Conservation (phyloP, 2,888 invertebrate genomes). For the Hirtodrosophila duncani region DNA sequence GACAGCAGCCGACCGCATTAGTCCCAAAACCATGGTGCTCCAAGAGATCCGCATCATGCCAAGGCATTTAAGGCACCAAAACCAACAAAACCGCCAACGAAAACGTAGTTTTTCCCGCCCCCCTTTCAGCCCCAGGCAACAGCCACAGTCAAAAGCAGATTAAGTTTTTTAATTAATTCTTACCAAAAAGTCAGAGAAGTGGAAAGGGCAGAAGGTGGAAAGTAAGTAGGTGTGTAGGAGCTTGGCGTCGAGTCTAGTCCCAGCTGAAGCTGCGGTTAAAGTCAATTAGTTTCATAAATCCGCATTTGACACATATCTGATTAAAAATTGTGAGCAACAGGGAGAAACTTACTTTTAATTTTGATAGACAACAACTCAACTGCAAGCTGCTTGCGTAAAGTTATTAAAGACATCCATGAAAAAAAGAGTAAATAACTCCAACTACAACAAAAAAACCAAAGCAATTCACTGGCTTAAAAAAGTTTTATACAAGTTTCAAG, state of each 20-base stretch:
- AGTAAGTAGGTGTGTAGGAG: not conserved
- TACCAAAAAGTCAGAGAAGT: not conserved
- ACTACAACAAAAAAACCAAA: too few relatives aligned
- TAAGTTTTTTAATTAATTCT: constrained; percentile 67
- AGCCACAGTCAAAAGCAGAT: constrained; percentile 46
- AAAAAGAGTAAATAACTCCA: not conserved
- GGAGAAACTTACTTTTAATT: too few relatives aligned
- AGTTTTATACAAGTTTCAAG: too few relatives aligned
- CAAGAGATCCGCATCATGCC: too few relatives aligned
- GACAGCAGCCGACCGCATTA: too few relatives aligned
- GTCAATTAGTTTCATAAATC: constrained; percentile 64
- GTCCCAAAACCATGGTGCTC: too few relatives aligned
- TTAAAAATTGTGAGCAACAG: constrained; percentile 49
- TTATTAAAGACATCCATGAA: too few relatives aligned
- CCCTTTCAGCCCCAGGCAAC: constrained; percentile 9
- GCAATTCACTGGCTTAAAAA: too few relatives aligned
- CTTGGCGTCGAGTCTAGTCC: not conserved
- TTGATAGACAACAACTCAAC: too few relatives aligned
- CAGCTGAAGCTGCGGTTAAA: constrained; percentile 29
- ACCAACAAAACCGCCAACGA: constrained; percentile 8
- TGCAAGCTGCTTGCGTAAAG: too few relatives aligned
- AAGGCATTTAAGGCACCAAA: too few relatives aligned
- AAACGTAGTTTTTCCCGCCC: not conserved
- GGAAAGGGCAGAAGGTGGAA: not conserved
- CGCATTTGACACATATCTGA: constrained; percentile 61